A percentile compares a stretch with the other conserved stretches of the same genome.
Conservation (phyloP, 2,113 vertebrate genomes). For the Toxotes chatareus region DNA sequence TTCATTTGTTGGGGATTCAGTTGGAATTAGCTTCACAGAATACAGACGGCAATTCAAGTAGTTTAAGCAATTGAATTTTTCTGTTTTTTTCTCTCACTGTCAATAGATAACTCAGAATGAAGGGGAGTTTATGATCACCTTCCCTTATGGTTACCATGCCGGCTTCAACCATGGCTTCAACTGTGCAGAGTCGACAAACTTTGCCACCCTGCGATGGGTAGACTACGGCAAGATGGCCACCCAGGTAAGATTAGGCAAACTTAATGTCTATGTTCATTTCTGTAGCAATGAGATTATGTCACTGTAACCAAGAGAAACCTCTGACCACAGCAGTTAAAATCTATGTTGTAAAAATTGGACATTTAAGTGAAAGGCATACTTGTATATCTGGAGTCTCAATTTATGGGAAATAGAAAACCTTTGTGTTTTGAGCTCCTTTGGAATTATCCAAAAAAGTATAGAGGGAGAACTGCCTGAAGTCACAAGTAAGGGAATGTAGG, state of each 20-base stretch:
- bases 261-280: not conserved
- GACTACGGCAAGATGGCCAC: conserved; percentile 98
- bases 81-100: not conserved
- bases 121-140: conserved; percentile 97
- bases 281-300: not conserved
- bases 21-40: not conserved
- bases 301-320: not conserved
- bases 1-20: not conserved
- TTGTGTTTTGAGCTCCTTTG: not conserved
- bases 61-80: not conserved
- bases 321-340: not conserved
- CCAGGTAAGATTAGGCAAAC: conserved; percentile 81
- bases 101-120: conserved; percentile 96
- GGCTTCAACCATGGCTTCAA: conserved; percentile 99
- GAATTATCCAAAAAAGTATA: not conserved
- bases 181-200: conserved; percentile 98
- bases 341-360: not conserved
- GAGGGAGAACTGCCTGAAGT: too few species aligned
- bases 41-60: not conserved
- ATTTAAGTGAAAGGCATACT: not conserved
- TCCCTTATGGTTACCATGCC: conserved; percentile 97
- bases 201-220: conserved; percentile 96
- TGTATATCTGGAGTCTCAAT: not conserved
- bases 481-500: not conserved
- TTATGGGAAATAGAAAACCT: too few species aligned